Evolutionary conservation across 1,140 invertebrate species (phyloP).

Genomic region (Bilobella aurantiaca): DNA sequence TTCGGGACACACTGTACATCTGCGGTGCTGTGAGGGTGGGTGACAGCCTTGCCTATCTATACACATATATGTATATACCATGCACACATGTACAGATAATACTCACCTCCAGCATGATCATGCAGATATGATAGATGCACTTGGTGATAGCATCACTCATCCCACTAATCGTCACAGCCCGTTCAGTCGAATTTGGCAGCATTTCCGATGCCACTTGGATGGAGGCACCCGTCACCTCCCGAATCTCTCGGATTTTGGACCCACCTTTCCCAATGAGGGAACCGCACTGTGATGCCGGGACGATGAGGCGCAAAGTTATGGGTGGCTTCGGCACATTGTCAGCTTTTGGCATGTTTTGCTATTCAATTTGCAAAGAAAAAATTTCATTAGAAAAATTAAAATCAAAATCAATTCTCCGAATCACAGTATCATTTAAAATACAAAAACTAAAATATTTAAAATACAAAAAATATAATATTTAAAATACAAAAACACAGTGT

Average conservation of each 20-base stretch:
- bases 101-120: slow-evolving; percentile 98
- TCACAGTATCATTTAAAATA: too few species aligned
- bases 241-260: slow-evolving; percentile 61
- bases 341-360: slow-evolving; percentile 35
- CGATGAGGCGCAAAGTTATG: slow-evolving; percentile 86
- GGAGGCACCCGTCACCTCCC: slow-evolving; percentile 81
- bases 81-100: too few species aligned
- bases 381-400: too few species aligned
- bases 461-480: too few species aligned
- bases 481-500: too few species aligned
- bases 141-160: slow-evolving; percentile 95
- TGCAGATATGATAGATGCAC: slow-evolving; percentile 98
- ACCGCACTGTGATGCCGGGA: slow-evolving; percentile 97
- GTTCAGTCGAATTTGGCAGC: slow-evolving; percentile 97
- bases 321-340: slow-evolving; percentile 49
- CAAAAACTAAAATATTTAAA: too few species aligned
- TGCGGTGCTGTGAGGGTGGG: too few species aligned
- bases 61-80: too few species aligned
- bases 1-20: too few species aligned
- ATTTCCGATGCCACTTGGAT: slow-evolving; percentile 97
- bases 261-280: slow-evolving; percentile 94
- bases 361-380: too few species aligned
- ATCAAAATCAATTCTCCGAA: too few species aligned
- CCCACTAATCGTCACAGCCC: slow-evolving; percentile 97
- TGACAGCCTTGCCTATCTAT: too few species aligned